phyloP scores from a whole-genome alignment of 2,113 vertebrate species.

The Istiophorus platypterus region DNA sequence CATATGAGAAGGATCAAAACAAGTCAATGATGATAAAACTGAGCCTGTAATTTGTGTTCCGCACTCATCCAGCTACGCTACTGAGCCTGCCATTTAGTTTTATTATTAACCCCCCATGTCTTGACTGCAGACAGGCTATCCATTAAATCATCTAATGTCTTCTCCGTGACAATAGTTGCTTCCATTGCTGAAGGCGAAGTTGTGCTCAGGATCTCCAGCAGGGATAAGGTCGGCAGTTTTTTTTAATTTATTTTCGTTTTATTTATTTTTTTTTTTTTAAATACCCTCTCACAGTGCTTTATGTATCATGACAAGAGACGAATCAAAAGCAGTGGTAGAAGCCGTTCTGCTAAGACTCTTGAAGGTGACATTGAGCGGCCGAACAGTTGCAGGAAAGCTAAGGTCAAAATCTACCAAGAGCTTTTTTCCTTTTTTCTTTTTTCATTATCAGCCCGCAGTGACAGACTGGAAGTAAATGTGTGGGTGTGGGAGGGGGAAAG shows the following conservation, averaged over 20 bases:
- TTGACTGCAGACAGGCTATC: constrained; percentile 6
- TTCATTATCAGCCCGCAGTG: not conserved
- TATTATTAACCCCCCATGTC: constrained; percentile 62
- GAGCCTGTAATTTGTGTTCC: constrained; percentile 12
- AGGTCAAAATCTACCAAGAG: not conserved
- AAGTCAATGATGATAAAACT: constrained; percentile 5
- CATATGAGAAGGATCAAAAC: not conserved
- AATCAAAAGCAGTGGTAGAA: not conserved
- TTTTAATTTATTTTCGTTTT: too few relatives aligned
- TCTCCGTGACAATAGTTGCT: not conserved
- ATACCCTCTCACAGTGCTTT: not conserved
- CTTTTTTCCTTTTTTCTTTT: too few relatives aligned
- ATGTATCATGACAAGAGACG: not conserved
- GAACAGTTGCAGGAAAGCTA: too few relatives aligned
- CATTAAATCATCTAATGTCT: constrained; percentile 47
- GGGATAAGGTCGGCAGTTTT: not conserved
- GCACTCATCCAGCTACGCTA: not conserved
- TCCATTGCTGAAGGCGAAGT: constrained; percentile 8
- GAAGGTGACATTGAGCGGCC: not conserved
- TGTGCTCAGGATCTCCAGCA: constrained; percentile 10
- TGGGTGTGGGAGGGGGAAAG: not conserved
- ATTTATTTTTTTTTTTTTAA: not conserved
- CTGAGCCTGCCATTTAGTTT: constrained; percentile 26
- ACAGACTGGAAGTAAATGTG: not conserved
- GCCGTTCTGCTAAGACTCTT: not conserved